Evolutionary conservation across 2,888 invertebrate genomes (phyloP).

Genomic region (Hedya salicella): DNA sequence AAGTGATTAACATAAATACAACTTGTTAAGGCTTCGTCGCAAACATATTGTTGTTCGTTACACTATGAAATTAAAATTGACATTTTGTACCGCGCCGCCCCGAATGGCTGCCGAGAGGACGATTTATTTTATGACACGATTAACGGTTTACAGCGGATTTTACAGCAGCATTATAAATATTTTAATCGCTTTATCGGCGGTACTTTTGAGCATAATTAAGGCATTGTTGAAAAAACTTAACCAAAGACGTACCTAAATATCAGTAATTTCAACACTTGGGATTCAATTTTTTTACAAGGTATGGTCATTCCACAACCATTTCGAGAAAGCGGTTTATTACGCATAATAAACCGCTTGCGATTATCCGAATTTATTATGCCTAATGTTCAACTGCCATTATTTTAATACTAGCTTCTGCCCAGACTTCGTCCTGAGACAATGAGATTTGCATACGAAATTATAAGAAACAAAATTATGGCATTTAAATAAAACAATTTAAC

Average conservation of each 20-base stretch:
- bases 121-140: slow-evolving; percentile 73
- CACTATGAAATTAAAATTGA: slow-evolving; percentile 67
- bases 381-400: too few species aligned
- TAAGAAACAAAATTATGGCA: too few species aligned
- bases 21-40: slow-evolving; percentile 55
- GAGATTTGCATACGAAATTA: too few species aligned
- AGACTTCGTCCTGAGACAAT: too few species aligned
- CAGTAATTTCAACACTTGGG: too few species aligned
- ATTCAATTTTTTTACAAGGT: too few species aligned
- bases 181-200: slow-evolving; percentile 56
- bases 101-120: slow-evolving; percentile 52
- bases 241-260: neutral
- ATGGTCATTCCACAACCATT: too few species aligned
- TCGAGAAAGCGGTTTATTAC: too few species aligned
- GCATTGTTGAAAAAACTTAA: neutral
- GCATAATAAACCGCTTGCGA: too few species aligned
- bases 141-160: slow-evolving; percentile 65
- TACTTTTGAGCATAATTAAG: neutral
- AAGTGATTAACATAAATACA: neutral
- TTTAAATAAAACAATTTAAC: too few species aligned
- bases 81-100: slow-evolving; percentile 58
- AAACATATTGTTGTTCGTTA: slow-evolving; percentile 60
- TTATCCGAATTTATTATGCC: too few species aligned
- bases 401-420: too few species aligned
- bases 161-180: slow-evolving; percentile 55